Percentiles rank a stretch among this genome's conserved stretches.
These are phyloP conservation scores for Meteorus cinctellus DNA, from an alignment of 2,888 invertebrate species.

Conservation along the genomic window DNA sequence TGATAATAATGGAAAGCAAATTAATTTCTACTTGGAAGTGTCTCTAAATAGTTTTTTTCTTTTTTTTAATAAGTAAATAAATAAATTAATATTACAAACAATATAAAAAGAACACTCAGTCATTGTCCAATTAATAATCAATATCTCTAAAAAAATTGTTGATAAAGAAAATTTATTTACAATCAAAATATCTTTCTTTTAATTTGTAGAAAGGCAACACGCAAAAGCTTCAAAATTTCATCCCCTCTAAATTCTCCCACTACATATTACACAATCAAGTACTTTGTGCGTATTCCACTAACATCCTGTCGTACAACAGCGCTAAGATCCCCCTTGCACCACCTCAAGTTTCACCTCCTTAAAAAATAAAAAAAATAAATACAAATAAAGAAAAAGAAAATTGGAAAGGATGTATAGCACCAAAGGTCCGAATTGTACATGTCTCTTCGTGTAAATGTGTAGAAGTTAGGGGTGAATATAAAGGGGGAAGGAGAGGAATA, in stretches of 20 bases:
- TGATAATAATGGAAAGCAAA: no score
- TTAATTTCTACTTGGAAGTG: no score
- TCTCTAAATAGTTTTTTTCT: no score
- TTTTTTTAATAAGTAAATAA: no score
- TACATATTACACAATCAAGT: neutral
- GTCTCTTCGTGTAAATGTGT: slow-evolving; percentile 40
- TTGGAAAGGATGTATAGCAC: slow-evolving; percentile 2
- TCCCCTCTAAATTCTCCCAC: no score
- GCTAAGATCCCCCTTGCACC: neutral
- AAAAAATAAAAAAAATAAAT: slow-evolving; percentile 46
- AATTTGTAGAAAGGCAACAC: slow-evolving; percentile 16
- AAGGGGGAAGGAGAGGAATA: neutral
- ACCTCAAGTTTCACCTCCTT: neutral
- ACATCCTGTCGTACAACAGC: slow-evolving; percentile 53
- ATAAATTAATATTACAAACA: no score
- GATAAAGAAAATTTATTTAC: no score
- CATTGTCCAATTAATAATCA: no score
- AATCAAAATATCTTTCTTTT: no score
- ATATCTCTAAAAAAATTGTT: no score
- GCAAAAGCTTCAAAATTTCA: no score
- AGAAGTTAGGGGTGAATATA: neutral
- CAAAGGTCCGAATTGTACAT: slow-evolving; percentile 44
- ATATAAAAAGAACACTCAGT: no score
- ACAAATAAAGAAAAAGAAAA: slow-evolving; percentile 35
- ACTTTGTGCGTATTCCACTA: slow-evolving; percentile 65